Base-by-base conservation (phyloP, 2,888 invertebrate genomes). In the Drosophila sordidapex region DNA sequence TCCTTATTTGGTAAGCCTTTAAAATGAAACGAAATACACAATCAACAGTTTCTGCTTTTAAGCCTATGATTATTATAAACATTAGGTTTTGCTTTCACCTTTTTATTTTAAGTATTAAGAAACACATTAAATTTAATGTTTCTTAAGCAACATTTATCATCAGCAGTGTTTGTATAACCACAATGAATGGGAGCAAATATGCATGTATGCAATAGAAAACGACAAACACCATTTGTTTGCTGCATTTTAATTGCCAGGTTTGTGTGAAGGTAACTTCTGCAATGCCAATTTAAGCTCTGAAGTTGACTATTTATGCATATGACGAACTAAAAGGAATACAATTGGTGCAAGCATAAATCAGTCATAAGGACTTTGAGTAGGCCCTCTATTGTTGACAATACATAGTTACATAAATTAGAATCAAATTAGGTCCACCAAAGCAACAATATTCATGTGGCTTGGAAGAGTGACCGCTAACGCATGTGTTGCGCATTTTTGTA, bases 321-420 rank as follows among this genome's bases (percentile, higher is more conserved):
- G 68, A 58, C 49, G 52, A 56, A 36, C 36, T 51, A n/a, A 63
- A 74, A 57, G 36, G 61, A 54, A 61, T 65, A 43, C 53, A 80
- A 71, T 70, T 52, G 73, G 40, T 61, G 33, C 67, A 78, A 71
- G 65, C 78, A 81, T 70, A 74, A 64, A 63, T 54, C 72, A 15
- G 53, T 60, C 71, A 62, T 38, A 74, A 72, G 71, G 57, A 69
- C 70, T 67, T 65, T 59, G 59, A 69, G 15, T 25, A 46, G 59
- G 52, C 70, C 72, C 74, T 75, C 72, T 66, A 74, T 82, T 83
- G 82, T 75, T 83, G 83, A 76, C 82, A 83, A 82, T 56, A 38
- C 56, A 38, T 78, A 73, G 77, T 82, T 83, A 80, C 83, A 83
- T 82, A 83, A 83, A 82, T 82, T 83, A 78, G 78, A 76, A 83